Evolutionary conservation across 1,140 invertebrate genomes (phyloP).

Genomic region (Bombus affinis): DNA sequence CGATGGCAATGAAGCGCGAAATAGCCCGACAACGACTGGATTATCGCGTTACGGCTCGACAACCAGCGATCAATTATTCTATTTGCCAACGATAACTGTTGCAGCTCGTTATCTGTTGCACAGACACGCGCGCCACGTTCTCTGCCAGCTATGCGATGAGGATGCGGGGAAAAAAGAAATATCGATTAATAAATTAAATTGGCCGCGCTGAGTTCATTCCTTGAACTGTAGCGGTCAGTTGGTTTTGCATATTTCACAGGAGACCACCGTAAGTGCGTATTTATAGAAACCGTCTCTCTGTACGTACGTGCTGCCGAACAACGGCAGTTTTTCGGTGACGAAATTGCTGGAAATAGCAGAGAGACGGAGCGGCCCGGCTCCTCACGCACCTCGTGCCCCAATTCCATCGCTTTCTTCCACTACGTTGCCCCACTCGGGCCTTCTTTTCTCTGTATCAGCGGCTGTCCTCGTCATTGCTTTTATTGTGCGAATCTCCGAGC

Average conservation of each 20-base stretch:
- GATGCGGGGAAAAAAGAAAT: not conserved
- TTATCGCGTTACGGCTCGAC: not conserved
- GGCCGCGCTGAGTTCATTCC: conserved; percentile 38
- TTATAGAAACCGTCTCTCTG: conserved; percentile 56
- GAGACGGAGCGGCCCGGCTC: not conserved
- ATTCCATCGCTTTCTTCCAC: not conserved
- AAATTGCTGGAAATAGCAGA: conserved; percentile 65
- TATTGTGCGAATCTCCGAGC: too few relatives aligned
- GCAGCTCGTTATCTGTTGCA: not conserved
- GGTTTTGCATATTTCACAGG: conserved; percentile 45
- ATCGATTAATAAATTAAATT: conserved; percentile 45
- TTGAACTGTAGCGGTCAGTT: conserved; percentile 25
- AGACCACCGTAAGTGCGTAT: conserved; percentile 66
- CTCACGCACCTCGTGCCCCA: not conserved
- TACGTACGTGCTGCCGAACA: conserved; percentile 21
- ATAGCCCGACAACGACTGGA: not conserved
- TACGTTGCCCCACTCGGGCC: not conserved
- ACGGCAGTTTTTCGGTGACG: conserved; percentile 68
- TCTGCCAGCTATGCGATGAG: not conserved
- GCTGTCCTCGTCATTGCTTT: too few relatives aligned
- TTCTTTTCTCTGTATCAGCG: too few relatives aligned
- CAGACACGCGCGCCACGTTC: too few relatives aligned
- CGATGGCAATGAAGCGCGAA: too few relatives aligned
- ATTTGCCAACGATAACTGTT: conserved; percentile 36
- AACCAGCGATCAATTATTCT: conserved; percentile 20